Conservation (phyloP, 2,113 vertebrate genomes). For the Rhinolophus sinicus region DNA sequence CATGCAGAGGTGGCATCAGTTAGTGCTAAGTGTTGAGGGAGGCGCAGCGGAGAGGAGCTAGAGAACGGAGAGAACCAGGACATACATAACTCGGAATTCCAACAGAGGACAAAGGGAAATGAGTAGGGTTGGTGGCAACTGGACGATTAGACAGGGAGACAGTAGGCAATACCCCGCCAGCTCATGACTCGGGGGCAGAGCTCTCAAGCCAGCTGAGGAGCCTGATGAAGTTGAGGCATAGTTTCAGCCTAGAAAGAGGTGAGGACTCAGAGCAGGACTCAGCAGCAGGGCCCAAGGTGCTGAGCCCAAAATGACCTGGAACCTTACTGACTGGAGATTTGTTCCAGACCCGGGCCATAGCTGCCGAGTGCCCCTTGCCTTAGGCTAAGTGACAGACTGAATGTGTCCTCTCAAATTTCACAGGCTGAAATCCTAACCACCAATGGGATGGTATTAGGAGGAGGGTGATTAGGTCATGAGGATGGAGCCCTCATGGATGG, state of each 20-base stretch:
- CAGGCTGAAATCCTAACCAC: neutral
- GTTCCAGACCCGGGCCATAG: neutral
- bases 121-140: neutral
- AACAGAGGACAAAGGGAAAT: neutral
- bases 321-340: neutral
- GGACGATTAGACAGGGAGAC: neutral
- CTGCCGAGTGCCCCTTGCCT: neutral
- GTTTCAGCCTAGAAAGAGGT: neutral
- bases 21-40: neutral
- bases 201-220: fast-evolving
- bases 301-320: neutral
- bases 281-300: neutral
- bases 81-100: neutral
- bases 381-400: neutral
- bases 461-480: neutral
- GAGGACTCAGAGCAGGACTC: neutral
- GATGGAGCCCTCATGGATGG: no score
- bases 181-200: neutral
- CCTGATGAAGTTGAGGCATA: neutral
- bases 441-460: neutral
- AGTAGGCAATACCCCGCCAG: neutral
- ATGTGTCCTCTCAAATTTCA: neutral
- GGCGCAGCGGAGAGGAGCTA: fast-evolving
- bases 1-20: neutral
- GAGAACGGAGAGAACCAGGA: neutral